Evolutionary conservation across 92 coral and sea anemone species (phyloP).

Genomic region (Zoanthus sansibaricus): DNA sequence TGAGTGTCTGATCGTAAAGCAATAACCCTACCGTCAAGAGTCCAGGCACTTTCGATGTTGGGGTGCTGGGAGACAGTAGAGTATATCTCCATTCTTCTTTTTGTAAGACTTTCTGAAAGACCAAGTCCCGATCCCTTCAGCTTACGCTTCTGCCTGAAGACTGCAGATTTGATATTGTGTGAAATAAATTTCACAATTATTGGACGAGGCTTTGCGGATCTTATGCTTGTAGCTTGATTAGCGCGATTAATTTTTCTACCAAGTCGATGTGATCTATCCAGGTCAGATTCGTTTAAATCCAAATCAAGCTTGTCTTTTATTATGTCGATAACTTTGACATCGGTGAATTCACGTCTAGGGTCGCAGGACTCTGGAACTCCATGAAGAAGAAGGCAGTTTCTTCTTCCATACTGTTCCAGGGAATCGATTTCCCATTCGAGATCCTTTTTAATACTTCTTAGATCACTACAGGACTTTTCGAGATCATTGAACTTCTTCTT

Average conservation of each 20-base stretch:
- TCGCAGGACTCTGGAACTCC: slow-evolving; percentile 23
- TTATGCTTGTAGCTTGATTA: slow-evolving; percentile 13
- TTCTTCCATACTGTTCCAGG: slow-evolving; percentile 28
- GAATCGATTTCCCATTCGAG: slow-evolving; percentile 32
- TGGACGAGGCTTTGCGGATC: slow-evolving; percentile 43
- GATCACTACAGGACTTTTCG: slow-evolving; percentile 21
- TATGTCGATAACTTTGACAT: slow-evolving; percentile 17
- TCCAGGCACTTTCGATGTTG: slow-evolving; percentile 22
- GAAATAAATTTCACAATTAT: slow-evolving; percentile 27
- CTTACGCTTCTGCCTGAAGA: slow-evolving; percentile 16
- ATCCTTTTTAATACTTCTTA: slow-evolving; percentile 22
- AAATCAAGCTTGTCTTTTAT: slow-evolving; percentile 17
- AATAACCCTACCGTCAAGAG: slow-evolving; percentile 44
- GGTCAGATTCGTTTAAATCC: neutral
- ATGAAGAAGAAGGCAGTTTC: slow-evolving; percentile 34
- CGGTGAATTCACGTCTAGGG: neutral
- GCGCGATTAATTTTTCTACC: slow-evolving; percentile 20
- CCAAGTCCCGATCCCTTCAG: slow-evolving; percentile 32
- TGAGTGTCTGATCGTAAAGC: slow-evolving; percentile 31
- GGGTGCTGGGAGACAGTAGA: slow-evolving; percentile 30
- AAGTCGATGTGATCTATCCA: too few species aligned
- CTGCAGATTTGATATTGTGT: neutral
- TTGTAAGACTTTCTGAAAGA: slow-evolving; percentile 31
- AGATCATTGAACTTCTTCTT: slow-evolving; percentile 27
- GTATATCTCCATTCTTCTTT: slow-evolving; percentile 31